These are phyloP conservation scores for Danio aesculapii DNA, from an alignment of 2,797 vertebrate species.

Conservation along the genomic window DNA sequence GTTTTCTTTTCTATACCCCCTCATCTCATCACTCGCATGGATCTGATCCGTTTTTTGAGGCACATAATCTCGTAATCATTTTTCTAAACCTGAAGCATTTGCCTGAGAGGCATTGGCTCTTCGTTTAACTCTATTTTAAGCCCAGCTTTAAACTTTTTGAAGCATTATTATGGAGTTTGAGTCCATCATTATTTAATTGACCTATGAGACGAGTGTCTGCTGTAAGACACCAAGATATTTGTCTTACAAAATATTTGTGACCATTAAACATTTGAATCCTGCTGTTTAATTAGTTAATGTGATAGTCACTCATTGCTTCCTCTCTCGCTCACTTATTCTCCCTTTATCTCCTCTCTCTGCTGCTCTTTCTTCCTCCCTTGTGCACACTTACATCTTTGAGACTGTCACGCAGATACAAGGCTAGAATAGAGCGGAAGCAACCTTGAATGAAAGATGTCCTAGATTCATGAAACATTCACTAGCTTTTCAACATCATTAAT, in stretches of 20 bases:
- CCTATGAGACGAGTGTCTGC: neutral
- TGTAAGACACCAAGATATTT: constrained; percentile 17
- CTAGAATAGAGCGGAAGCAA: constrained; percentile 69
- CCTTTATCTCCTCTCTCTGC: constrained; percentile 54
- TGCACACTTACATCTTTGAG: constrained; percentile 26
- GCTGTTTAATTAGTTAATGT: constrained; percentile 38
- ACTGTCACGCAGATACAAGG: constrained; percentile 32
- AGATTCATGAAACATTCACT: constrained; percentile 84
- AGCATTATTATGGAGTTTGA: neutral
- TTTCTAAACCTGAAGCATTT: neutral
- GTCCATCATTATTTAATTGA: neutral
- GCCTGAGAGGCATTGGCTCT: neutral
- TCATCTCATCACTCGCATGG: neutral
- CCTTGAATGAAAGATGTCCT: constrained; percentile 78
- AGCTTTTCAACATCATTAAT: constrained; percentile 82
- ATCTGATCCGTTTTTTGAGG: neutral
- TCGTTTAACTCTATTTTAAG: neutral
- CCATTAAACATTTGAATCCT: constrained; percentile 12
- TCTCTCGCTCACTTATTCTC: neutral
- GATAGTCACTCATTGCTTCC: neutral
- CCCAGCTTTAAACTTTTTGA: neutral
- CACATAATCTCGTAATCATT: neutral
- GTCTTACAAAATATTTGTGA: constrained; percentile 7
- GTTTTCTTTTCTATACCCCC: neutral
- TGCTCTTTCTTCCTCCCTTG: constrained; percentile 23